phyloP scores from a whole-genome alignment of 2,888 invertebrate genomes.

The Nomada goodeniana region DNA sequence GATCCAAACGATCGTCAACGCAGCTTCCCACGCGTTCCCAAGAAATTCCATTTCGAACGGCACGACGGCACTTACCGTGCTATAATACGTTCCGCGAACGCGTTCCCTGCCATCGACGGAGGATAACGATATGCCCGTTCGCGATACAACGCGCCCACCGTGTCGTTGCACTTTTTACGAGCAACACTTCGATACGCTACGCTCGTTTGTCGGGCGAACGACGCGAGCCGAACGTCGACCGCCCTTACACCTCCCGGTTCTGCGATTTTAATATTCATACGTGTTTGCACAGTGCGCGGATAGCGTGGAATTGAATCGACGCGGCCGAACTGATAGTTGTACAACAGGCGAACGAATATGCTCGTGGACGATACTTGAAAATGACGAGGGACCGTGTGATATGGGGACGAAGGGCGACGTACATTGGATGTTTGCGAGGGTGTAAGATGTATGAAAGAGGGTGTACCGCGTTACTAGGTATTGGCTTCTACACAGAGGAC shows the following conservation, averaged over 20 bases:
- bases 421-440: no score
- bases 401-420: no score
- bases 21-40: neutral
- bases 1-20: neutral
- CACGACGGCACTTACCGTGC: constrained; percentile 6
- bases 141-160: neutral
- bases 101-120: constrained; percentile 25
- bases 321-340: no score
- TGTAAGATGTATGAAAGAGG: no score
- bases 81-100: constrained; percentile 3
- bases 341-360: no score
- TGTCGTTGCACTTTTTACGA: constrained; percentile 26
- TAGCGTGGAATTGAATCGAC: no score
- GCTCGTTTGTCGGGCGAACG: constrained; percentile 19
- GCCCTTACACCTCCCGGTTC: neutral
- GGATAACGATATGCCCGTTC: constrained; percentile 45
- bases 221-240: constrained; percentile 6
- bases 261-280: neutral
- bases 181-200: constrained; percentile 14
- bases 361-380: no score
- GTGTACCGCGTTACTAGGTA: no score
- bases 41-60: neutral
- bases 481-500: no score
- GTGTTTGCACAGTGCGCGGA: neutral
- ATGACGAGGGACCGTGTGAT: no score